Percentiles rank a stretch among this genome's conserved stretches.
Conservation (phyloP, 1,140 invertebrate species). For the Orius laevigatus region DNA sequence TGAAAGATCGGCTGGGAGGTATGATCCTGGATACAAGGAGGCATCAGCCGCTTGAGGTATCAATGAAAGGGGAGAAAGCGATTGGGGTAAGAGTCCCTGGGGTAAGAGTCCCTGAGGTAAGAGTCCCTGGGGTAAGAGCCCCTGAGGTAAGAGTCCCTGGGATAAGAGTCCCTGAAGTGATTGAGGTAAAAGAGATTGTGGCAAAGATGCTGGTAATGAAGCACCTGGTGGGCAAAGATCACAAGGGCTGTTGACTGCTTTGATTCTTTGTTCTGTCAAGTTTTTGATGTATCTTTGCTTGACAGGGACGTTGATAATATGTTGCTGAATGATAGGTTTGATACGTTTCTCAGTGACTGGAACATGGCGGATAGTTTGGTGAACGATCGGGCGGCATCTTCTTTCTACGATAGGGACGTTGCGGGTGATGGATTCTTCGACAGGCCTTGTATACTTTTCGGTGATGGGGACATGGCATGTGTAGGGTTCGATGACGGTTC, state of each 20-base stretch:
- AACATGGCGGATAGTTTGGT: constrained; percentile 6
- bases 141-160: too few relatives aligned
- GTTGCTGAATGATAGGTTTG: constrained; percentile 7
- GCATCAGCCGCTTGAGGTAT: too few relatives aligned
- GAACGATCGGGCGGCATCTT: constrained; percentile 2
- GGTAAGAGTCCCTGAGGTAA: too few relatives aligned
- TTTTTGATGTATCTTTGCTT: constrained; percentile 7
- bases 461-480: constrained; percentile 12
- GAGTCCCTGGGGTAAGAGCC: too few relatives aligned
- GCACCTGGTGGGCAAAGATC: background rate
- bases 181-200: too few relatives aligned
- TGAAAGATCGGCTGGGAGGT: too few relatives aligned
- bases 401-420: constrained; percentile 10
- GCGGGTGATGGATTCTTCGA: constrained; percentile 4
- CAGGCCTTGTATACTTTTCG: constrained; percentile 6
- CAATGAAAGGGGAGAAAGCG: too few relatives aligned
- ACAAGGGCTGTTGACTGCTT: constrained; percentile 2
- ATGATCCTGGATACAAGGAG: too few relatives aligned
- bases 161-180: too few relatives aligned
- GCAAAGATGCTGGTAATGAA: too few relatives aligned
- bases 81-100: too few relatives aligned
- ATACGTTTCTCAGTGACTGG: constrained; percentile 2
- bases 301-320: constrained; percentile 10
- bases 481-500: constrained; percentile 10
- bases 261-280: constrained; percentile 4